Evolutionary conservation across 2,888 invertebrate genomes (phyloP).

Genomic region (Osmoderma eremita): DNA sequence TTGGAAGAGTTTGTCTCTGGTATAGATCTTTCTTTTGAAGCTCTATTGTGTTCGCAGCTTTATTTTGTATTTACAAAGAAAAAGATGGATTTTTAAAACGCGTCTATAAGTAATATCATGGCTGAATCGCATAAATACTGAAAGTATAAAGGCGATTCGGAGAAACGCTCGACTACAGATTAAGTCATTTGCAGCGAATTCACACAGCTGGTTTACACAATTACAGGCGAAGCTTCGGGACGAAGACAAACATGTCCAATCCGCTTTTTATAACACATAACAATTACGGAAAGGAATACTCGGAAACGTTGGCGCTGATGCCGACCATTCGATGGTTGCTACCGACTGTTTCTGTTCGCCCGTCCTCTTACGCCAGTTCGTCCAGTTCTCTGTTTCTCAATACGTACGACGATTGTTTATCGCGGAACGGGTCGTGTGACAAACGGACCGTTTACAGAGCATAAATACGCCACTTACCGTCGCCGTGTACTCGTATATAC

Average conservation of each 20-base stretch:
- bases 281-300: slow-evolving; percentile 57
- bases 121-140: no score
- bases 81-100: no score
- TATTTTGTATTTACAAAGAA: no score
- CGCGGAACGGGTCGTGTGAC: slow-evolving; percentile 26
- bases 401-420: slow-evolving; percentile 36
- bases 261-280: slow-evolving; percentile 59
- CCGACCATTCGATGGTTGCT: slow-evolving; percentile 2
- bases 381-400: not conserved
- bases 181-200: slow-evolving; percentile 59
- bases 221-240: slow-evolving; percentile 54
- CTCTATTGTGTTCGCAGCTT: no score
- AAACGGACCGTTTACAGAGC: slow-evolving; percentile 26
- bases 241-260: slow-evolving; percentile 57
- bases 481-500: no score
- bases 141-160: slow-evolving; percentile 52
- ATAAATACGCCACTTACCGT: no score
- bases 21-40: no score
- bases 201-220: slow-evolving; percentile 57
- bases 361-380: slow-evolving; percentile 11
- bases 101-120: no score
- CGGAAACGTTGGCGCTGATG: slow-evolving; percentile 46
- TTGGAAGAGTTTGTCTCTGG: no score
- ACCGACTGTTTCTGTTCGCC: not conserved
- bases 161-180: slow-evolving; percentile 54